These are phyloP conservation scores for Dromococcyx pavoninus DNA, from an alignment of 2,797 vertebrate genomes.

Conservation along the genomic window DNA sequence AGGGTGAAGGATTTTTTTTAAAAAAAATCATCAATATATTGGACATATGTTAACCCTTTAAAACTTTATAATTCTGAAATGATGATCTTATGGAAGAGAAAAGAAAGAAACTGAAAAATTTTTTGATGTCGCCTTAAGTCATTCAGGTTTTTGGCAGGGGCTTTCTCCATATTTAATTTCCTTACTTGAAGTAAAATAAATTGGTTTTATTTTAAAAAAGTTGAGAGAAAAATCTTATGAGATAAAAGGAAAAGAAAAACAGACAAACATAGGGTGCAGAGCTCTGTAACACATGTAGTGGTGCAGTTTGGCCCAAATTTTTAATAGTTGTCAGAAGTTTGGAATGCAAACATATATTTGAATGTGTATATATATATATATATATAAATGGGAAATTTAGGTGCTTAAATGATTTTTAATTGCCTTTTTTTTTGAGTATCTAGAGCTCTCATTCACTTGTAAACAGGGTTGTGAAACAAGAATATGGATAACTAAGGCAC, in stretches of 20 bases:
- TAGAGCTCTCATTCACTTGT: background rate
- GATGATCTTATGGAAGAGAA: background rate
- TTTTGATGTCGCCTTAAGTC: background rate
- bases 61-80: background rate
- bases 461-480: background rate
- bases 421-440: background rate
- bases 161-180: background rate
- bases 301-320: background rate
- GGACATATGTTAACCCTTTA: background rate
- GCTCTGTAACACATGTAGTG: background rate
- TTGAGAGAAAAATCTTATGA: fast-evolving
- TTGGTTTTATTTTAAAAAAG: background rate
- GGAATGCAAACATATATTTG: background rate
- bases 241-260: background rate
- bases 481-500: background rate
- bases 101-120: background rate
- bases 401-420: background rate
- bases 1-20: background rate
- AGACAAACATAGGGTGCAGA: background rate
- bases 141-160: background rate
- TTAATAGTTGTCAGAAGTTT: background rate
- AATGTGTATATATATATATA: background rate
- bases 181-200: background rate
- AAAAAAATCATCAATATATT: background rate
- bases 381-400: background rate